Base-by-base conservation (phyloP, 37 sponge, comb jelly and placozoan genomes). In the Petrosia ficiformis region DNA sequence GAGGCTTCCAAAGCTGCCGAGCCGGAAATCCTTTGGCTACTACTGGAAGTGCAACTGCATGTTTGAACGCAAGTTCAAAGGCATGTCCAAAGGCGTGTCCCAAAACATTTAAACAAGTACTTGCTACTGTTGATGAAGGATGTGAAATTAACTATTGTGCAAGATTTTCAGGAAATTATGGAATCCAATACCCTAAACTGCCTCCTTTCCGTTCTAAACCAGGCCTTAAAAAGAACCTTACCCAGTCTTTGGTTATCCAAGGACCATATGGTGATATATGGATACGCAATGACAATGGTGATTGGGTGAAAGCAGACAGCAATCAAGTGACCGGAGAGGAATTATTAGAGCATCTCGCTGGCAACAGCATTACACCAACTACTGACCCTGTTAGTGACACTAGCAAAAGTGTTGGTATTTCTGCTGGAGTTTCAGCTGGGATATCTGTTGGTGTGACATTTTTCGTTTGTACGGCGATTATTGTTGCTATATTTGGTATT, bases 71-170 rank as follows among this genome's bases (percentile, higher is more conserved):
- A 16, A 31, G 31, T 56, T 32, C 16, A 16, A 25, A 57, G 5
- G 25, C 5, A 6, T 5, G 4, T 25, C 40, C 30, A 2, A 75
- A 58, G 41, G 28, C 22, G 22, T 91, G 92, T 42, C 92, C 92
- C 0, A 58, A 63, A 28, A 79, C 77, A 5, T 91, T 61, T 70
- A 30, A 70, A 0, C 79, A 80, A 35, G 80, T 85, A 37, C 57
- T 91, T 1, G 84, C 83, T 0, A 39, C 78, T n/a, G 77, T 91
- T 6, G 84, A 82, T 41, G 77, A 83, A 32, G 79, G 75, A 16
- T 91, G 92, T 74, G 87, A 86, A 38, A 80, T 91, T 34, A 83
- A 79, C 40, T 91, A 82, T 41, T 91, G 92, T 79, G 76, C 83
- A 6, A 56, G 63, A 44, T 30, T 60, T 3, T 77, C 76, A 14